Evolutionary conservation across 2,888 invertebrate genomes (phyloP), one percentile per base, ranked within the genome.

Genomic region (Harpalus rubripes): DNA sequence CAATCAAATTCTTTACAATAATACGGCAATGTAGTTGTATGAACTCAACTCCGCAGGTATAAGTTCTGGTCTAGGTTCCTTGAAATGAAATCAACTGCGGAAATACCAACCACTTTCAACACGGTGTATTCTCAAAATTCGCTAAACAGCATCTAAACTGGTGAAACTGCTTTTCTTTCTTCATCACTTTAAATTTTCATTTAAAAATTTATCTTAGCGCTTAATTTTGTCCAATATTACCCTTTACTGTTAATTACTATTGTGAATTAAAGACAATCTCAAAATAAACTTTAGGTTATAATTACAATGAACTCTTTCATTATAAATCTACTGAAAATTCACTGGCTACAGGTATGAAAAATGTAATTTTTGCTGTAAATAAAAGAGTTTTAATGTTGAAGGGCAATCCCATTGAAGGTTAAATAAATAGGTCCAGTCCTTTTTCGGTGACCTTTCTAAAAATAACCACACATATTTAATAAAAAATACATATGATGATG

Each of bases 1-100:
- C 41, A 41, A 68, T 68, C 63, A 68, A 63, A 32, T 15, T 68
- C 26, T 63, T 63, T 2, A 12, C 15, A 32, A 68, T 32, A 68
- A 39, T 68, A 39, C 0, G 26, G 26, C 26, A 4, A 0, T 63
- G 63, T n/a, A n/a, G 7, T 68, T 68, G 15, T 4, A 39, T 7
- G 41, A 39, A 26, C 26, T 68, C 0, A 12, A 68, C n/a, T 18
- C 18, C 1, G 44, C 52, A 74, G 44, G 18, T 74, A 16, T 8
- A 8, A 16, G 41, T 41, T 41, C 65, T 26, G 52, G 7, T 76
- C 58, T 32, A 15, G 16, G 81, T 76, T 83, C 83, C 76, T 83
- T 76, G 76, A 83, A 83, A 83, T 83, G 83, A 83, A 83, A 83
- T 74, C 83, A 76, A 83, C 58, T 83, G 76, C 83, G 83, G 83